phyloP scores from a whole-genome alignment of 2,888 invertebrate genomes.

The Phragmatobia fuliginosa region DNA sequence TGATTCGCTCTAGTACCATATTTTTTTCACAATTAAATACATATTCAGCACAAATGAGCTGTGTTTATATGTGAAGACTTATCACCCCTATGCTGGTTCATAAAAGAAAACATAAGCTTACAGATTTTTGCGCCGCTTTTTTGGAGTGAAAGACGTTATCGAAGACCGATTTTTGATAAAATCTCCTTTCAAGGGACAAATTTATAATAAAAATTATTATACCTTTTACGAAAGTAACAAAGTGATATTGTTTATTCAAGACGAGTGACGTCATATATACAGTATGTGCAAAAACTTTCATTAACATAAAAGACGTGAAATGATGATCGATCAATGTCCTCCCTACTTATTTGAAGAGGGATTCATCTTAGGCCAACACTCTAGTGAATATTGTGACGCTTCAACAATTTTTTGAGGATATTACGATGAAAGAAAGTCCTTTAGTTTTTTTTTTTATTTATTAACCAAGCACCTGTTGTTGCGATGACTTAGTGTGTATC shows the following conservation, averaged over 20 bases:
- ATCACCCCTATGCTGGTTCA: too few species aligned
- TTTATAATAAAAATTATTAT: too few species aligned
- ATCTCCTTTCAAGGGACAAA: too few species aligned
- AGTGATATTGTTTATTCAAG: background rate
- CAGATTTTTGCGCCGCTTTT: too few species aligned
- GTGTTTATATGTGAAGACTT: too few species aligned
- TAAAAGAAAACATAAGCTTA: too few species aligned
- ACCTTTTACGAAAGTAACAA: background rate
- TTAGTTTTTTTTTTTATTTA: background rate
- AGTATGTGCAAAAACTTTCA: background rate
- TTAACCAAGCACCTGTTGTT: background rate
- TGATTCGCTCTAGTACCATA: too few species aligned
- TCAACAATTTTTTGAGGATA: background rate
- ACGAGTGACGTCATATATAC: background rate
- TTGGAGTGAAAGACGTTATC: too few species aligned
- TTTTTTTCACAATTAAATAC: too few species aligned
- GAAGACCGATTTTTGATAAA: too few species aligned
- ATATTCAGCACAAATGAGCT: too few species aligned
- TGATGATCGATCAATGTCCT: constrained; percentile 1
- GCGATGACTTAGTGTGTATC: too few species aligned
- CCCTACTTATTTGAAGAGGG: background rate
- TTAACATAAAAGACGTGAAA: background rate
- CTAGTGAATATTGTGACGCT: background rate
- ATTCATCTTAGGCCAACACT: background rate
- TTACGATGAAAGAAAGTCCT: background rate